phyloP scores from a whole-genome alignment of 2,113 vertebrate genomes.

The Eulemur rufifrons region DNA sequence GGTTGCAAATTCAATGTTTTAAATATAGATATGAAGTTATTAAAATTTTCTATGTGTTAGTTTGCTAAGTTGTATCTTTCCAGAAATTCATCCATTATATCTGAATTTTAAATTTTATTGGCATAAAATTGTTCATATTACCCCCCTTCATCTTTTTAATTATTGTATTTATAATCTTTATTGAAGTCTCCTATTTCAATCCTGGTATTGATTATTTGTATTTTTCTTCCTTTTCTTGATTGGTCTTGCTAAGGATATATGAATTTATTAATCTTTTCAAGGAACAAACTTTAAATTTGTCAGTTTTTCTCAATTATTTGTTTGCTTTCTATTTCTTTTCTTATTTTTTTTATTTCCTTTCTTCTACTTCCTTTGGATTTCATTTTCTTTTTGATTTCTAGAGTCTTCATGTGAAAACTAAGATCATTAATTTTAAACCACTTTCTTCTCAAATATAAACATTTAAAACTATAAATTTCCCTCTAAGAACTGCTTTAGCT shows the following conservation, averaged over 20 bases:
- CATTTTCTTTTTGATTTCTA: background rate
- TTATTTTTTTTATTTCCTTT: background rate
- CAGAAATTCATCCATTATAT: background rate
- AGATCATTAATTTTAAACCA: background rate
- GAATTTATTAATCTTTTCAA: background rate
- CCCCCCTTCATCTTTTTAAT: background rate
- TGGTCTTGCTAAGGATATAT: background rate
- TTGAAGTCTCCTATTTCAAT: background rate
- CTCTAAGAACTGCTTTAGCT: background rate
- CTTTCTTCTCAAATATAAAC: background rate
- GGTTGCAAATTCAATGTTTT: background rate
- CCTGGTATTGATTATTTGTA: background rate
- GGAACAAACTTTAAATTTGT: background rate
- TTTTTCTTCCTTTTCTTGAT: background rate
- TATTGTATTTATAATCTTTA: background rate
- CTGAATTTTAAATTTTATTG: background rate
- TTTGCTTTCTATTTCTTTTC: background rate
- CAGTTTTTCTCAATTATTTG: background rate
- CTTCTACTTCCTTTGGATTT: background rate
- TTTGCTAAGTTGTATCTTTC: background rate
- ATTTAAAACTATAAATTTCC: background rate
- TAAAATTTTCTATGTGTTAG: background rate
- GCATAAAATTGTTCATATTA: background rate
- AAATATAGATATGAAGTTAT: background rate
- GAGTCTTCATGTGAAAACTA: background rate